A percentile compares a stretch with the other conserved stretches of the same genome.
Conservation (phyloP, 2,888 invertebrate species). For the Linnaemya tessellans region DNA sequence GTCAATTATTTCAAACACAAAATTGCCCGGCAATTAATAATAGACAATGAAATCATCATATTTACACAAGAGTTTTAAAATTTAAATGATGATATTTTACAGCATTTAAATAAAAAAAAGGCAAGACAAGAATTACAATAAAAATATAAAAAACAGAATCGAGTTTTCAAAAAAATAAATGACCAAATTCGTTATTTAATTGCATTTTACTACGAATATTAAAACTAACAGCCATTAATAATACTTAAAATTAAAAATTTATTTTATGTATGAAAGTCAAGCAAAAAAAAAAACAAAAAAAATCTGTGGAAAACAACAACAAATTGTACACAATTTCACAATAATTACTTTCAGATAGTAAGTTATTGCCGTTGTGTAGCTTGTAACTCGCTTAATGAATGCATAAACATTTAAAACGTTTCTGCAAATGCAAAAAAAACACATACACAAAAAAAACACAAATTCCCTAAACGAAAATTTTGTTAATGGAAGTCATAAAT, state of each 20-base stretch:
- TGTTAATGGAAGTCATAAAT: constrained; percentile 70
- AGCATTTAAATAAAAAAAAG: constrained; percentile 7
- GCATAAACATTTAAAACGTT: constrained; percentile 28
- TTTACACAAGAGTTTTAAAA: constrained; percentile 17
- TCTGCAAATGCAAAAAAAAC: constrained; percentile 1
- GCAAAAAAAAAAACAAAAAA: constrained; percentile 5
- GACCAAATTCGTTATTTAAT: constrained; percentile 44
- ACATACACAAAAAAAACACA: constrained; percentile 20
- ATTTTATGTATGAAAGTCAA: background rate
- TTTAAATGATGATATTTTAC: constrained; percentile 43
- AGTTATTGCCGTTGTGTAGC: constrained; percentile 38
- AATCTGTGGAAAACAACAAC: background rate
- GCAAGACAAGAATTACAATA: constrained; percentile 4
- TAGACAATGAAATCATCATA: constrained; percentile 61
- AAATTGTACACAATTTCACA: constrained; percentile 45
- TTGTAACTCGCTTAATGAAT: constrained; percentile 22
- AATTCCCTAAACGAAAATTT: constrained; percentile 65
- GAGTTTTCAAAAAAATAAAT: constrained; percentile 36
- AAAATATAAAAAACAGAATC: constrained; percentile 2
- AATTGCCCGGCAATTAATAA: constrained; percentile 57
- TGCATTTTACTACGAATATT: constrained; percentile 45
- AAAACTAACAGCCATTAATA: constrained; percentile 60
- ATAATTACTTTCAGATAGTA: constrained; percentile 63
- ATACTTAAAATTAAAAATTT: constrained; percentile 14
- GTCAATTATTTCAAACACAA: constrained; percentile 16